Base-by-base conservation (phyloP, 2,797 vertebrate genomes). In the Ispidina lecontei region DNA sequence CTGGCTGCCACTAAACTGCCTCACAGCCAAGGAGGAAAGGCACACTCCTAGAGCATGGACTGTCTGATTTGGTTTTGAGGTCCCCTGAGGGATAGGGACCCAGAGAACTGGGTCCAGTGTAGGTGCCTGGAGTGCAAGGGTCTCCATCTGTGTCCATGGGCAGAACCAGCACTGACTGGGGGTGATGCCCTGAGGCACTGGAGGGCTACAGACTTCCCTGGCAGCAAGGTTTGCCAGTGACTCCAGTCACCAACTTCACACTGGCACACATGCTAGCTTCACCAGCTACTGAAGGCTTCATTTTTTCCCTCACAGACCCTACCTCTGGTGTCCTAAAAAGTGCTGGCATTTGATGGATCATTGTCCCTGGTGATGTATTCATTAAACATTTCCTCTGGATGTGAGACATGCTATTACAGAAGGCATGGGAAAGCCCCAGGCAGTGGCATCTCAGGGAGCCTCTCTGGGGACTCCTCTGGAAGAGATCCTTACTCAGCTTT, bases 311-410 rank as follows among this genome's bases (percentile, higher is more conserved):
- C 47, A 1, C 28, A 51, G 63, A 83, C 54, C 58, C 49, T 83
- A 2, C 52, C 28, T 74, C 28, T 84, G 51, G 19, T 62, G 77
- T 78, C 59, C 58, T 77, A 86, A 81, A 33, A 69, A 90, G 55
- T 19, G 22, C 39, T 94, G 64, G 63, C 74, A 94, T 94, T 90
- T 88, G 70, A 43, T 88, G 88, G 56, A 73, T 39, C 41, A 8
- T 60, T 81, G 31, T 84, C 74, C 54, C 60, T 51, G 2, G 1
- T 12, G 37, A 81, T 69, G 33, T 54, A 44, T 64, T 92, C 71
- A 55, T 31, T 69, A 63, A 91, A 31, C 52, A 46, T 69, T 74
- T 91, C 56, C 37, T 84, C 37, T 93, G 67, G 81, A 56, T 70
- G 77, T 73, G 55, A 84, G 68, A 44, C 17, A 8, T 25, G 37